These are phyloP conservation scores for Phasianus colchicus DNA, from an alignment of 2,113 vertebrate species.

Conservation along the genomic window DNA sequence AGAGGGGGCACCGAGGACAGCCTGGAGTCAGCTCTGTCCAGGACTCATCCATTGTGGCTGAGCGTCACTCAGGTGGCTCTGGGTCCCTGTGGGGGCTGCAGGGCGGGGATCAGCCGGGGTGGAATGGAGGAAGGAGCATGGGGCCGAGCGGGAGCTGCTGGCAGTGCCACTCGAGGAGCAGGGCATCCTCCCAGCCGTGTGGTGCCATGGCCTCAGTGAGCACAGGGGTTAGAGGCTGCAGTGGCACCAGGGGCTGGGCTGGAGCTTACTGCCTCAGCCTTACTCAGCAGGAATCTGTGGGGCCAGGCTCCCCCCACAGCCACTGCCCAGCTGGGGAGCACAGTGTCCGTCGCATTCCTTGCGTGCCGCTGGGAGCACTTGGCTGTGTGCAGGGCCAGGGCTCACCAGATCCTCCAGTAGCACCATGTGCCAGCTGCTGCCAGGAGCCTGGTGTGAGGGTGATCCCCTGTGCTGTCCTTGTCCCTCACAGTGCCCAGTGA, in stretches of 20 bases:
- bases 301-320: background rate
- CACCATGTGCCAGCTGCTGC: rapidly evolving
- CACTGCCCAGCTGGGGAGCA: background rate
- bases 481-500: conserved; percentile 89
- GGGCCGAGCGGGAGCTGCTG: background rate
- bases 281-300: background rate
- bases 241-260: rapidly evolving
- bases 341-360: background rate
- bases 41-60: rapidly evolving
- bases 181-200: background rate
- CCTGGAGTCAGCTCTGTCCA: background rate
- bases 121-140: background rate
- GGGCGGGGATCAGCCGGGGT: background rate
- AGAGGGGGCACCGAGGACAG: rapidly evolving
- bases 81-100: rapidly evolving
- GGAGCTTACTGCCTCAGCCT: background rate
- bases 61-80: background rate
- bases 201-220: rapidly evolving
- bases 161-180: background rate
- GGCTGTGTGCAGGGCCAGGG: rapidly evolving
- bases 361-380: background rate
- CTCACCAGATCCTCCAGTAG: rapidly evolving
- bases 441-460: background rate
- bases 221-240: background rate
- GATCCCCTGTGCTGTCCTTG: background rate